A percentile compares a stretch with the other conserved stretches of the same genome.
Evolutionary conservation across 2,113 vertebrate genomes (phyloP).

Genomic region (Elanus axillaris): DNA sequence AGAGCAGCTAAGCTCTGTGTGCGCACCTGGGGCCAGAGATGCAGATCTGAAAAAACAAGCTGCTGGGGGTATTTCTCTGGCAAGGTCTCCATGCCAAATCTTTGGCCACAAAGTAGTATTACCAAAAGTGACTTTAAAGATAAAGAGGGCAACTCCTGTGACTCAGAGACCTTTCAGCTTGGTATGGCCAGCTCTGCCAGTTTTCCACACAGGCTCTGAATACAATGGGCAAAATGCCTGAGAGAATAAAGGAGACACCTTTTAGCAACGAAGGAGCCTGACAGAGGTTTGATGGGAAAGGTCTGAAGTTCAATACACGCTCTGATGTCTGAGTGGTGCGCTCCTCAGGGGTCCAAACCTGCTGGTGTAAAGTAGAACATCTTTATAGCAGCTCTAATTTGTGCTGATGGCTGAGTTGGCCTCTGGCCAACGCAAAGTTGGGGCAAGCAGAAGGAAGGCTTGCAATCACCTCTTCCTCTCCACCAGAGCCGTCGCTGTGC

Average conservation of each 20-base stretch:
- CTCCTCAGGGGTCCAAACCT: slow-evolving; percentile 46
- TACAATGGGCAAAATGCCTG: not conserved
- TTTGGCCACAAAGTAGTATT: not conserved
- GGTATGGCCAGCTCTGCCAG: not conserved
- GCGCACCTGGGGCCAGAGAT: rapidly evolving
- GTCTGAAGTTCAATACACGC: slow-evolving; percentile 26
- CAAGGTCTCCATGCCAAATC: not conserved
- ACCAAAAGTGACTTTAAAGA: not conserved
- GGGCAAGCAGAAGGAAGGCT: slow-evolving; percentile 59
- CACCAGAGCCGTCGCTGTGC: not conserved
- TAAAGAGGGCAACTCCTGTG: not conserved
- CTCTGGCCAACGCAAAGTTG: slow-evolving; percentile 2
- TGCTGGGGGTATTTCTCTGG: not conserved
- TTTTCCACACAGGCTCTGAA: not conserved
- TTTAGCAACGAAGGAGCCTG: not conserved
- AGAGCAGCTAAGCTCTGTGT: not conserved
- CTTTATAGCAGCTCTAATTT: slow-evolving; percentile 48
- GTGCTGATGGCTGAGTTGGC: slow-evolving; percentile 54
- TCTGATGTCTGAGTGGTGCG: not conserved
- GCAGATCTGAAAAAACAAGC: not conserved
- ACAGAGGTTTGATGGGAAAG: slow-evolving; percentile 11
- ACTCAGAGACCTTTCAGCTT: not conserved
- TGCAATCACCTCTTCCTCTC: slow-evolving; percentile 51
- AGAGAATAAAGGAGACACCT: not conserved
- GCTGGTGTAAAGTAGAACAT: slow-evolving; percentile 29